Evolutionary conservation across 2,888 invertebrate genomes (phyloP).

Genomic region (Flabesymbios commensalis): DNA sequence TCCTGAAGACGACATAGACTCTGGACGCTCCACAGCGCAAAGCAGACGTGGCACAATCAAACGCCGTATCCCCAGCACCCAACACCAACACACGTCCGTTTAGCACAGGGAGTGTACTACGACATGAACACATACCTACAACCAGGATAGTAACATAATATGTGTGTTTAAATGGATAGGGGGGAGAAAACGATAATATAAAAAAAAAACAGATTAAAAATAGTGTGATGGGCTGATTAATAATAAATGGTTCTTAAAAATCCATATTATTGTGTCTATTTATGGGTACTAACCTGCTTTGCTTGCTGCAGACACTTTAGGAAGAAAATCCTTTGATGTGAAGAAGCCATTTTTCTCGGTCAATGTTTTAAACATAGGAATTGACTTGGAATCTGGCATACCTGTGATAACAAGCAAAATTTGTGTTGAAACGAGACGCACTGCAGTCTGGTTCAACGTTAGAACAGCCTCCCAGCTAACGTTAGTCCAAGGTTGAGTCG

Average conservation of each 20-base stretch:
- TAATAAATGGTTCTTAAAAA: background rate
- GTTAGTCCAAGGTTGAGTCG: too few species aligned
- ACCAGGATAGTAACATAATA: background rate
- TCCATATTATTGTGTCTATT: too few species aligned
- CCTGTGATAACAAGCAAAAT: constrained; percentile 63
- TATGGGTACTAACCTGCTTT: constrained; percentile 79
- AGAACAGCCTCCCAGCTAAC: too few species aligned
- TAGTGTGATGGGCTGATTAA: background rate
- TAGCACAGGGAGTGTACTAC: constrained; percentile 73
- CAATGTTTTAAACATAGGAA: constrained; percentile 72
- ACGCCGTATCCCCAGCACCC: constrained; percentile 98
- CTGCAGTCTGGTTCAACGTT: too few species aligned
- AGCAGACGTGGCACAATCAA: constrained; percentile 98
- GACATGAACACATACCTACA: constrained; percentile 81
- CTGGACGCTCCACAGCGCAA: constrained; percentile 89
- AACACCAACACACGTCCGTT: constrained; percentile 86
- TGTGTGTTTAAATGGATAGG: too few species aligned
- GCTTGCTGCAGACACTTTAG: constrained; percentile 83
- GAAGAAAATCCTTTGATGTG: constrained; percentile 92
- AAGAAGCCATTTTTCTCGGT: constrained; percentile 84
- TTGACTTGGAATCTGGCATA: constrained; percentile 84
- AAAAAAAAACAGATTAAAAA: background rate
- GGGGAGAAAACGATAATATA: background rate
- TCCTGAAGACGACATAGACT: constrained; percentile 91
- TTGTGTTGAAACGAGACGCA: too few species aligned